phyloP scores from a whole-genome alignment of 2,888 invertebrate species.

The Drosophila suboccidentalis region DNA sequence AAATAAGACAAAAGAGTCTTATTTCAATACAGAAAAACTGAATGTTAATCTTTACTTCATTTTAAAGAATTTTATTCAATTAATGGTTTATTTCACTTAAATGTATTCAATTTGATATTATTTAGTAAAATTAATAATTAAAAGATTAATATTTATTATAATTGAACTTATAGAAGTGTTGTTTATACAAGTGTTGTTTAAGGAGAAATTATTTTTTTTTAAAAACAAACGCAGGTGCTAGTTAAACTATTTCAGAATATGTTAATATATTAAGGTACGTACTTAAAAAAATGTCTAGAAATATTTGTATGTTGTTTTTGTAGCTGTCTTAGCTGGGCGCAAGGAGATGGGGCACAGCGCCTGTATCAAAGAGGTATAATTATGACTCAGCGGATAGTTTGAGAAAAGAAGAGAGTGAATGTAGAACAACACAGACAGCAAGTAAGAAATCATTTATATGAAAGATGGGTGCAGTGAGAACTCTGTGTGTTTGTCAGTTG shows the following conservation, averaged over 20 bases:
- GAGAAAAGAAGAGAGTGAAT: constrained; percentile 29
- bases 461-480: constrained; percentile 66
- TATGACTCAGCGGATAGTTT: constrained; percentile 73
- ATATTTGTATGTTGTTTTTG: constrained; percentile 17
- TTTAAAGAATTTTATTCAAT: too few relatives aligned
- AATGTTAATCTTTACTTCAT: too few relatives aligned
- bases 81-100: too few relatives aligned
- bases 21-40: too few relatives aligned
- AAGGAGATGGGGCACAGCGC: constrained; percentile 25
- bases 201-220: neutral
- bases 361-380: constrained; percentile 80
- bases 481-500: constrained; percentile 43
- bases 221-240: neutral
- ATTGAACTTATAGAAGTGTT: too few relatives aligned
- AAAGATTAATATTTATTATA: too few relatives aligned
- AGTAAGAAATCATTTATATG: constrained; percentile 70
- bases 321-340: constrained; percentile 33
- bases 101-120: too few relatives aligned
- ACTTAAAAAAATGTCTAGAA: constrained; percentile 10
- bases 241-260: neutral
- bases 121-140: too few relatives aligned
- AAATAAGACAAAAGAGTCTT: too few relatives aligned
- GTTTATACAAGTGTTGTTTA: too few relatives aligned
- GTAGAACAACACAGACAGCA: constrained; percentile 36
- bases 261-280: neutral